Base-by-base conservation (phyloP, 2,113 vertebrate genomes). In the Rousettus leschenaultii region DNA sequence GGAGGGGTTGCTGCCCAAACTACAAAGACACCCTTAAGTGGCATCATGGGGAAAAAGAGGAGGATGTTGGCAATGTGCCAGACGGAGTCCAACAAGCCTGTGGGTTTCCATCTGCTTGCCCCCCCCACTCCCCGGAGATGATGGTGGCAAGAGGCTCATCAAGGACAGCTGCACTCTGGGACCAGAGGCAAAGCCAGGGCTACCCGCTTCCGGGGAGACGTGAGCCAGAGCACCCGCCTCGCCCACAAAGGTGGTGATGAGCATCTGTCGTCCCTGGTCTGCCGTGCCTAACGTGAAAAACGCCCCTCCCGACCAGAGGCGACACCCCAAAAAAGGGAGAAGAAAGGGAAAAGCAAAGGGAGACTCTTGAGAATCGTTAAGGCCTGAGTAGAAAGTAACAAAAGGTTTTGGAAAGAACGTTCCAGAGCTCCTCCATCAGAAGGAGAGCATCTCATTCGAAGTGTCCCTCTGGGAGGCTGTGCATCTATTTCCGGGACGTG, bases 221-320 rank as follows among this genome's bases (percentile, higher is more conserved):
- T 0, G 13, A 24, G n/a, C 38, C 55, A 38, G 19, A 24, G n/a
- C n/a, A 1, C 22, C 53, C 21, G 6, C 30, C 38, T 55, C 26
- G 0, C 18, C 22, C 59, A 5, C 30, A 21, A 19, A 45, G 55
- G 9, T 5, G 14, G 65, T 0, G 8, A 55, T 9, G 12, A 61
- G 3, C 33, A 43, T 7, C 2, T 6, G 13, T 2, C 28, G n/a
- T 10, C 24, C 51, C 21, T 1, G 7, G 24, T 1, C 14, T 18
- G 2, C 14, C 1, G 7, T 6, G 6, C 33, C 33, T 7, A 30
- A 13, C 22, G 28, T 13, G 19, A 45, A 18, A 57, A 38, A 57
- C 1, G 4, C 16, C 16, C 30, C 21, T 28, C 38, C 28, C 33
- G 13, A n/a, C 10, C 26, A 28, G 45, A 3, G 1, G 2, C 8